These are phyloP conservation scores for Apostichopus parvimensis DNA, from an alignment of 35 echinoderm and acorn worm genomes.

Conservation along the genomic window DNA sequence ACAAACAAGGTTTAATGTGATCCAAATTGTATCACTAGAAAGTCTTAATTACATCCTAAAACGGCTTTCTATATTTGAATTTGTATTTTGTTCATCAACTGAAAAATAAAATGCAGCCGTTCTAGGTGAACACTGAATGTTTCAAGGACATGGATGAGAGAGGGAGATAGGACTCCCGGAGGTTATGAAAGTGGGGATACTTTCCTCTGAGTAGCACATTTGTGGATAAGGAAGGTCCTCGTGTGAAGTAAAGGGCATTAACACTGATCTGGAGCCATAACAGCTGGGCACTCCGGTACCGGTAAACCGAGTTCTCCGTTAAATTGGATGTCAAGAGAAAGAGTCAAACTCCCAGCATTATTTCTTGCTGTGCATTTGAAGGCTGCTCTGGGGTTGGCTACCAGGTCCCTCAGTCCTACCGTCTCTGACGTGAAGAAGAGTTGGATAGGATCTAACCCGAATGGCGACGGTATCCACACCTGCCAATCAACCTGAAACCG, in stretches of 20 bases:
- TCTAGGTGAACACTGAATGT: no score
- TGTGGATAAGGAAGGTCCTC: no score
- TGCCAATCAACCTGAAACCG: not conserved
- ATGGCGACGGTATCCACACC: not conserved
- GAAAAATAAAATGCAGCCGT: no score
- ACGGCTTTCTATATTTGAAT: no score
- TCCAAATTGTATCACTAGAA: no score
- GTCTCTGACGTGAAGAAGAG: slow-evolving; percentile 39
- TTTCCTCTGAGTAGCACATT: no score
- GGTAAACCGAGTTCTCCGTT: not conserved
- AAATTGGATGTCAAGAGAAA: not conserved
- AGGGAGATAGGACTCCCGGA: no score
- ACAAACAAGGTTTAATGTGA: no score
- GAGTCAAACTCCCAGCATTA: slow-evolving; percentile 20
- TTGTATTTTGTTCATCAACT: no score
- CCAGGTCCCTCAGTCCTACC: slow-evolving; percentile 5
- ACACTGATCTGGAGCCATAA: not conserved
- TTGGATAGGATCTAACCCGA: slow-evolving; percentile 3
- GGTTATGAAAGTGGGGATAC: no score
- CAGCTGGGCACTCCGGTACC: slow-evolving; percentile 4
- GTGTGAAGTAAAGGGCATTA: not conserved
- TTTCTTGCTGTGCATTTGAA: slow-evolving; percentile 37
- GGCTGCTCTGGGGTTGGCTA: slow-evolving; percentile 4
- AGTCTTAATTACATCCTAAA: no score
- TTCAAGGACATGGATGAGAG: no score